Conservation (phyloP, 2,888 invertebrate genomes). For the Heteropelma amictum region DNA sequence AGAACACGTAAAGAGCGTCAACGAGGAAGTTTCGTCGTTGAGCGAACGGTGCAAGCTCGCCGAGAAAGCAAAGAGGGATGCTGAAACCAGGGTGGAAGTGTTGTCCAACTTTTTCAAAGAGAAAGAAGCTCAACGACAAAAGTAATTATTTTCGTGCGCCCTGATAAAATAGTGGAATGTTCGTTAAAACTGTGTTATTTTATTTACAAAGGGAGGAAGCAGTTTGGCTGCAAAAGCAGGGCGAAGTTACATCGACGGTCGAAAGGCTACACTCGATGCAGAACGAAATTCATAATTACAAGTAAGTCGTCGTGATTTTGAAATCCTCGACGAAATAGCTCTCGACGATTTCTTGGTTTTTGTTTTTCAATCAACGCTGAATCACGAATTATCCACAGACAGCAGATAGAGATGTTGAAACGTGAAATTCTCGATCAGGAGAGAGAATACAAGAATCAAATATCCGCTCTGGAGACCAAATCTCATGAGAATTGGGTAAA, state of each 20-base stretch:
- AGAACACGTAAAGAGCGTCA: slow-evolving; percentile 78
- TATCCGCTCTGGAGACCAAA: slow-evolving; percentile 89
- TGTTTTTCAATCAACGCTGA: not conserved
- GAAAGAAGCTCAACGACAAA: slow-evolving; percentile 91
- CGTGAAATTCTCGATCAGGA: slow-evolving; percentile 93
- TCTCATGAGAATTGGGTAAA: slow-evolving; percentile 90
- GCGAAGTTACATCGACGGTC: slow-evolving; percentile 88
- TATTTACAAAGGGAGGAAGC: slow-evolving; percentile 83
- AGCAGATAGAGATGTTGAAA: slow-evolving; percentile 85
- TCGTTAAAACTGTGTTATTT: not conserved
- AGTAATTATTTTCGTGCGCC: slow-evolving; percentile 82
- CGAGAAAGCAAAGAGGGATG: slow-evolving; percentile 86
- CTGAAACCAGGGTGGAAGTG: slow-evolving; percentile 90
- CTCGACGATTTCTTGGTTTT: not conserved
- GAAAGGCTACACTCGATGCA: slow-evolving; percentile 88
- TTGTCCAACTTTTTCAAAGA: slow-evolving; percentile 94
- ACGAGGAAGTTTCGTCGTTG: slow-evolving; percentile 80
- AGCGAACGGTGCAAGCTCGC: slow-evolving; percentile 82
- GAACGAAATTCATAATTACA: slow-evolving; percentile 88
- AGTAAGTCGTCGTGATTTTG: slow-evolving; percentile 80
- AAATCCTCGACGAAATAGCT: too few species aligned
- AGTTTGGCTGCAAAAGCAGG: slow-evolving; percentile 88
- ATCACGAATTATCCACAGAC: slow-evolving; percentile 78
- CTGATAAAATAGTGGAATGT: not conserved
- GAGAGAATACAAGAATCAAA: slow-evolving; percentile 84